A percentile compares a stretch with the other conserved stretches of the same genome.
Conservation (phyloP, 1,140 invertebrate species). For the Wiebesia pumilae region DNA sequence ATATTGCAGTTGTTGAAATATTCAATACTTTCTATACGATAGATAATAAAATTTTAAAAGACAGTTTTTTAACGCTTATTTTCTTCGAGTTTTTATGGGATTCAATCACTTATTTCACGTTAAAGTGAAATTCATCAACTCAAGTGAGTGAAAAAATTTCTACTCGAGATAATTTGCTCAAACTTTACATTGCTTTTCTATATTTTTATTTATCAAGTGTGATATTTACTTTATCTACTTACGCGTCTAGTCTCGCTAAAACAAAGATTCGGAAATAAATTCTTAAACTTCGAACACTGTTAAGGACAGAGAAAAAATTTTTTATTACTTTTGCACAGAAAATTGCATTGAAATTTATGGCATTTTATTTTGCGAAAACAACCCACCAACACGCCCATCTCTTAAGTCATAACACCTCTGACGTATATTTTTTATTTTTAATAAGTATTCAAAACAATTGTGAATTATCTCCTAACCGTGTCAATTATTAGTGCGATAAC, state of each 20-base stretch:
- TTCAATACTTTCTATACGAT: no score
- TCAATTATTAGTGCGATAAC: neutral
- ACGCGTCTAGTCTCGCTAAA: neutral
- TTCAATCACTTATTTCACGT: no score
- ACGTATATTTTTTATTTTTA: neutral
- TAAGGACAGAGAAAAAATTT: neutral
- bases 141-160: no score
- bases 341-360: constrained; percentile 38
- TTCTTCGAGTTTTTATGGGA: no score
- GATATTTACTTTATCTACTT: neutral
- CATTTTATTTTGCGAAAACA: neutral
- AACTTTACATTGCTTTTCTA: no score
- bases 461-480: constrained; percentile 2
- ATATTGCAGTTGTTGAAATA: no score
- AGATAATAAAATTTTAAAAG: no score
- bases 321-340: neutral
- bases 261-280: neutral
- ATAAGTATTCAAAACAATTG: constrained; percentile 3
- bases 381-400: constrained; percentile 11
- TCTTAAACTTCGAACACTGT: neutral
- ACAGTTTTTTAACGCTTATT: no score
- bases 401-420: neutral
- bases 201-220: neutral
- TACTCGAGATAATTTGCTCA: no score
- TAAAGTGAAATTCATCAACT: no score